Percentiles rank a stretch among this genome's conserved stretches.
phyloP scores from a whole-genome alignment of 1,140 invertebrate genomes.

The Drosophila melanica region DNA sequence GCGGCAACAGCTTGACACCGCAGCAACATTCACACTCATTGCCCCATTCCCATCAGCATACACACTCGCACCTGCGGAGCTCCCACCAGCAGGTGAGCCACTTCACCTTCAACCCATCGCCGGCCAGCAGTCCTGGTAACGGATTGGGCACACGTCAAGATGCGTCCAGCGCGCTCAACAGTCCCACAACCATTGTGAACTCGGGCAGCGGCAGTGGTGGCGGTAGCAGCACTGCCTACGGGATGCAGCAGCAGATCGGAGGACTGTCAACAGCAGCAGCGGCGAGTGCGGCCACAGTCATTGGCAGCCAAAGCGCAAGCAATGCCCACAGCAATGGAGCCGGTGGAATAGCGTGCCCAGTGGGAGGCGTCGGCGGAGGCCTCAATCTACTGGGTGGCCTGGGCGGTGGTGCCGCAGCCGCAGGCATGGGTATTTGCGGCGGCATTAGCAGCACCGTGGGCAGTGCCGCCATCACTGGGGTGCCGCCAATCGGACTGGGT shows the following conservation, averaged over 20 bases:
- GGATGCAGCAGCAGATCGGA: conserved; percentile 49
- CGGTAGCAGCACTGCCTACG: conserved; percentile 65
- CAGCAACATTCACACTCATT: conserved; percentile 57
- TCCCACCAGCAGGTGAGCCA: conserved; percentile 41
- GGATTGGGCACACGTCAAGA: conserved; percentile 64
- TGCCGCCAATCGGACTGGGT: conserved; percentile 79
- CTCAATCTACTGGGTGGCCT: conserved; percentile 64
- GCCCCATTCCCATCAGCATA: conserved; percentile 31
- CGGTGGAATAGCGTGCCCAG: conserved; percentile 15
- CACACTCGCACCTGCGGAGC: conserved; percentile 25
- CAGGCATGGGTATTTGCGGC: conserved; percentile 77
- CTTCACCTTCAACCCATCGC: conserved; percentile 73
- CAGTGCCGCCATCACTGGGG: conserved; percentile 81
- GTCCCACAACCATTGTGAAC: conserved; percentile 79
- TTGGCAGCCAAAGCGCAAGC: conserved; percentile 21
- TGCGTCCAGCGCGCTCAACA: conserved; percentile 66
- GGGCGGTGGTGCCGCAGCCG: conserved; percentile 59
- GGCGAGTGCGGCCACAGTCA: conserved; percentile 19
- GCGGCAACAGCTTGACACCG: conserved; percentile 71
- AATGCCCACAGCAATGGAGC: conserved; percentile 61
- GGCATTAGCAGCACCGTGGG: conserved; percentile 82
- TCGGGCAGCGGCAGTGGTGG: conserved; percentile 70
- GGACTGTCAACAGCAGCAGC: conserved; percentile 42
- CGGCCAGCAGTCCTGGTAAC: conserved; percentile 70
- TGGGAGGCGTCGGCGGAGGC: conserved; percentile 43